phyloP scores from a whole-genome alignment of 1,140 invertebrate genomes.

The Heliconius congener region DNA sequence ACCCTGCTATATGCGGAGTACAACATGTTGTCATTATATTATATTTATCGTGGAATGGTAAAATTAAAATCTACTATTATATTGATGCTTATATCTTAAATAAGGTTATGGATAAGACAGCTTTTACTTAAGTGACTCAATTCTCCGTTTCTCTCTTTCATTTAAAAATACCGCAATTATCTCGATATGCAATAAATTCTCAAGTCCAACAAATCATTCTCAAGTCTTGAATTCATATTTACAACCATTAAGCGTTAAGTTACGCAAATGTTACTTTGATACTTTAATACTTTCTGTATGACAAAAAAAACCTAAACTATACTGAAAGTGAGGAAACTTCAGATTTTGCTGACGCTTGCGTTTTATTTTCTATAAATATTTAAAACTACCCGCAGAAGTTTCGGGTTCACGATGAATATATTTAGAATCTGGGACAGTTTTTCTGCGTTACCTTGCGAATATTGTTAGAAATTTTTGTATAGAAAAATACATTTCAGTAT shows the following conservation, averaged over 20 bases:
- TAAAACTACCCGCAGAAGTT: slow-evolving; percentile 26
- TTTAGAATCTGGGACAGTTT: slow-evolving; percentile 15
- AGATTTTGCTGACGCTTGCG: slow-evolving; percentile 20
- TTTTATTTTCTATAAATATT: slow-evolving; percentile 33
- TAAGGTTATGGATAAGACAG: no score
- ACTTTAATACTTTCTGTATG: neutral
- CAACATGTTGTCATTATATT: no score
- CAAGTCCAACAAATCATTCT: no score
- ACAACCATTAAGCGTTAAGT: neutral
- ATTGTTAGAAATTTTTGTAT: neutral
- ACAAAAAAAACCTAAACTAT: neutral
- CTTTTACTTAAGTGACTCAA: no score
- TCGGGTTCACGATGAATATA: slow-evolving; percentile 32
- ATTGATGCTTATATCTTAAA: no score
- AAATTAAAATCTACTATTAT: no score
- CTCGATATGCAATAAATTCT: no score
- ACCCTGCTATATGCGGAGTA: no score
- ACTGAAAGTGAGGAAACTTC: slow-evolving; percentile 22
- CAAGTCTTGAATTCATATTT: no score
- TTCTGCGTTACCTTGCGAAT: neutral
- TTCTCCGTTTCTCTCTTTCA: no score
- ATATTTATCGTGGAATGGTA: no score
- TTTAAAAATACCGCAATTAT: no score
- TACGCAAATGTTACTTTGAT: neutral
- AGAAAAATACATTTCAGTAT: neutral